These are phyloP conservation scores for Furcifer pardalis DNA, from an alignment of 2,797 vertebrate genomes.

Conservation along the genomic window DNA sequence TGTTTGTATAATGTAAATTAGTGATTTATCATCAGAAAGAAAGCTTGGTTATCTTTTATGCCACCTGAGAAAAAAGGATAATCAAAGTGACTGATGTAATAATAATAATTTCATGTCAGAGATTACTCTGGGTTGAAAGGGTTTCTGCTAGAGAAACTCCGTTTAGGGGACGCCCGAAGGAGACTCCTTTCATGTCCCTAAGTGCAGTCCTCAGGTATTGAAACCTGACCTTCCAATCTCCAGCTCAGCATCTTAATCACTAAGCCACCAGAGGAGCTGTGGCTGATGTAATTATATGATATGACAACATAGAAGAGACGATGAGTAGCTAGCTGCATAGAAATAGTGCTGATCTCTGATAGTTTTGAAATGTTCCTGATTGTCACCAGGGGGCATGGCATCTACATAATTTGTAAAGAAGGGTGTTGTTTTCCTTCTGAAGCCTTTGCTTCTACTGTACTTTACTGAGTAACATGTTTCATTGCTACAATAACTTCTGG, in stretches of 20 bases:
- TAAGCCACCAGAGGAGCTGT: no score
- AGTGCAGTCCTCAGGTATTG: no score
- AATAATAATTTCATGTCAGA: no score
- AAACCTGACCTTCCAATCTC: no score
- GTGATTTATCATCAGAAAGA: background rate
- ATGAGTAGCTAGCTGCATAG: background rate
- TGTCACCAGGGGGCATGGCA: slow-evolving; percentile 21
- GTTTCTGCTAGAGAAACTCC: no score
- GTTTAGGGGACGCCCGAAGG: no score
- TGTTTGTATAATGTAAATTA: background rate
- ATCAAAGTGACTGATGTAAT: background rate
- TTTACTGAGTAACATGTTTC: background rate
- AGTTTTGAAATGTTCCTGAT: background rate
- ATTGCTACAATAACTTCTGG: background rate
- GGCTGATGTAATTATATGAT: no score
- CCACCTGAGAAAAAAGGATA: background rate
- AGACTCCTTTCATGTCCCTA: no score
- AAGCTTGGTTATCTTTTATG: background rate
- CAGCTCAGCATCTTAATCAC: no score
- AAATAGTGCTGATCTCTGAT: background rate
- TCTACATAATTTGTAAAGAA: background rate
- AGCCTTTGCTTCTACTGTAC: background rate
- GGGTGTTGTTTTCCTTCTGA: background rate
- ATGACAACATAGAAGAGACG: background rate
- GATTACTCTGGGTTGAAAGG: no score